Conservation (phyloP, 1,140 invertebrate genomes). For the Leguminivora glycinivorella region DNA sequence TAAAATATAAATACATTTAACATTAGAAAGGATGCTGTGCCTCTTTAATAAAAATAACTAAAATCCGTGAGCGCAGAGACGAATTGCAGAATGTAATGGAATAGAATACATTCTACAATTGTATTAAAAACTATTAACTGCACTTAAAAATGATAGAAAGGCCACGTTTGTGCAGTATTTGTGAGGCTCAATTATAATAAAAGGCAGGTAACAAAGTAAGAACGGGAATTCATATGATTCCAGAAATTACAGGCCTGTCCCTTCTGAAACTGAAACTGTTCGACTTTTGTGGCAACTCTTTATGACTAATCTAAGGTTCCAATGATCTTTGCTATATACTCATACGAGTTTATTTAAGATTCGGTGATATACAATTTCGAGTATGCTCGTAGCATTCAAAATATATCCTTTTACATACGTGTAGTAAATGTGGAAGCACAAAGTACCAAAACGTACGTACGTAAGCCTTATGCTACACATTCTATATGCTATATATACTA, state of each 20-base stretch:
- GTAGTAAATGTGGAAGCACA: constrained; percentile 62
- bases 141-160: too few relatives aligned
- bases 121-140: too few relatives aligned
- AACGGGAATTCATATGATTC: background rate
- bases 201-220: background rate
- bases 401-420: constrained; percentile 41
- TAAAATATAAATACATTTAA: too few relatives aligned
- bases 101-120: too few relatives aligned
- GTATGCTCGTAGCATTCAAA: constrained; percentile 47
- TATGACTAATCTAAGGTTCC: constrained; percentile 59
- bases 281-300: constrained; percentile 62
- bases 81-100: too few relatives aligned
- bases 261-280: constrained; percentile 46
- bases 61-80: too few relatives aligned
- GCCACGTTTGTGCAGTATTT: too few relatives aligned
- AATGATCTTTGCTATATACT: constrained; percentile 58
- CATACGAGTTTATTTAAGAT: constrained; percentile 50
- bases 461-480: constrained; percentile 49
- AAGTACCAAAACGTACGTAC: constrained; percentile 51
- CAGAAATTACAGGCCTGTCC: background rate
- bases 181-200: background rate
- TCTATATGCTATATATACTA: constrained; percentile 55
- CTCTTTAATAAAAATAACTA: too few relatives aligned
- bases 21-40: too few relatives aligned
- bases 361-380: constrained; percentile 56